Base-by-base conservation (phyloP, 2,888 invertebrate species). In the Erebia aethiops region DNA sequence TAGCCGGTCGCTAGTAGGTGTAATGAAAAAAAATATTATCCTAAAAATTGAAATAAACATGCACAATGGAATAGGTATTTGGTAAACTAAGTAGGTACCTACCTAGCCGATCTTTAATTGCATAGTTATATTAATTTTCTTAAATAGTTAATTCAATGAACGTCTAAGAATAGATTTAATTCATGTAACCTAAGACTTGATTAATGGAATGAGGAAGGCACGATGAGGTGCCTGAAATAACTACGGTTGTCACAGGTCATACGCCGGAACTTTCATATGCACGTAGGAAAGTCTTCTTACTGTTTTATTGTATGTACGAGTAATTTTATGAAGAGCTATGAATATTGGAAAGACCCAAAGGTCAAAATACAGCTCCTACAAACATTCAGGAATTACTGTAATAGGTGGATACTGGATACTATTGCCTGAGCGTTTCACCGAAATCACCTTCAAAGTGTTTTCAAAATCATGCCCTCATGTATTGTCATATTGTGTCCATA, bases 141-240 rank as follows among this genome's bases (percentile, higher is more conserved):
- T 7, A 13, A 9, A 3, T 63, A 14, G 5, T 49, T n/a, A 10
- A 14, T 52, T 56, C 14, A 43, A 35, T 52, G 52, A 11, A 64
- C 65, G 13, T 72, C 75, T 78, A 79, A 72, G 66, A 79, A 84
- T 84, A 84, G 78, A 78, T 77, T 75, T 81, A 82, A 84, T 85
- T 80, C 75, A 78, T 85, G 89, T 87, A 89, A 89, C 82, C 70
- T 78, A 81, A 89, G 80, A 84, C 83, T 82, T 76, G 80, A 88
- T 86, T 80, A 88, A 89, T 90, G 87, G 87, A 87, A 78, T 77
- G 76, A 71, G 75, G 75, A 74, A 74, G 75, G 78, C 75, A 73
- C 70, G 73, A 74, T 74, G 78, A 72, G 77, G 74, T 70, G 77
- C 80, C 84, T 82, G 81, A 88, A 88, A 87, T 87, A 88, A 80